Percentiles rank a stretch among this genome's conserved stretches.
Evolutionary conservation across 2,113 vertebrate species (phyloP).

Genomic region (Neotragus pygmaeus): DNA sequence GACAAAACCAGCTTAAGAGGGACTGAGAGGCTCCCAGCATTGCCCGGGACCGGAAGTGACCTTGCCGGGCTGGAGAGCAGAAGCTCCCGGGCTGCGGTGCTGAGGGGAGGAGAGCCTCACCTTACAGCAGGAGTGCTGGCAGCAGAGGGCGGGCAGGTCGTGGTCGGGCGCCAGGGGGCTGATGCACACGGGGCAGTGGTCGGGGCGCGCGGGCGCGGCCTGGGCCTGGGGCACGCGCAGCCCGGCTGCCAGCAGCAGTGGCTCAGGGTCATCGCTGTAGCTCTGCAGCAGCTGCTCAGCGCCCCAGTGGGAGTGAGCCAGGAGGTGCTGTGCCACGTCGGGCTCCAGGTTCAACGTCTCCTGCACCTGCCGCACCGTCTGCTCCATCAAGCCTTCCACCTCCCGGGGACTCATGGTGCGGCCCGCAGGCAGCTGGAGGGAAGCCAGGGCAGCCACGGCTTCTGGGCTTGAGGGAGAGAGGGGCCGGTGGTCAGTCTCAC

Average conservation of each 20-base stretch:
- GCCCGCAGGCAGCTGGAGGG: conserved; percentile 89
- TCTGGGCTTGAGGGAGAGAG: conserved; percentile 64
- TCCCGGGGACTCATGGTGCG: conserved; percentile 94
- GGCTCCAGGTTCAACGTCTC: conserved; percentile 86
- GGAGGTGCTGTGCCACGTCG: conserved; percentile 90
- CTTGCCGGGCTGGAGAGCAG: neutral
- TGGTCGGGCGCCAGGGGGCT: conserved; percentile 78
- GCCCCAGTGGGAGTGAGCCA: conserved; percentile 93
- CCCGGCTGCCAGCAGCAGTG: conserved; percentile 86
- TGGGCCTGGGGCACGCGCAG: conserved; percentile 84
- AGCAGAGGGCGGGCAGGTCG: conserved; percentile 87
- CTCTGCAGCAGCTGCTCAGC: conserved; percentile 91
- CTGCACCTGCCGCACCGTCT: conserved; percentile 89
- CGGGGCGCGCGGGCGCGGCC: conserved; percentile 66
- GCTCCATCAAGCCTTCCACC: conserved; percentile 90
- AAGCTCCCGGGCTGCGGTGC: fast-evolving
- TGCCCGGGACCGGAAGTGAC: neutral
- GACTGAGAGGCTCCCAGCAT: neutral
- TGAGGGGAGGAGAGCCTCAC: conserved; percentile 71
- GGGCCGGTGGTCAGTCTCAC: neutral
- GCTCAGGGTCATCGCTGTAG: conserved; percentile 88
- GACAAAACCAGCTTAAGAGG: neutral
- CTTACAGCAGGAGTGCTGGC: conserved; percentile 95
- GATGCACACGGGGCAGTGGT: conserved; percentile 91
- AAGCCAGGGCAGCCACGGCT: conserved; percentile 85